phyloP scores from a whole-genome alignment of 2,797 vertebrate species.

The Sebastes alutus region DNA sequence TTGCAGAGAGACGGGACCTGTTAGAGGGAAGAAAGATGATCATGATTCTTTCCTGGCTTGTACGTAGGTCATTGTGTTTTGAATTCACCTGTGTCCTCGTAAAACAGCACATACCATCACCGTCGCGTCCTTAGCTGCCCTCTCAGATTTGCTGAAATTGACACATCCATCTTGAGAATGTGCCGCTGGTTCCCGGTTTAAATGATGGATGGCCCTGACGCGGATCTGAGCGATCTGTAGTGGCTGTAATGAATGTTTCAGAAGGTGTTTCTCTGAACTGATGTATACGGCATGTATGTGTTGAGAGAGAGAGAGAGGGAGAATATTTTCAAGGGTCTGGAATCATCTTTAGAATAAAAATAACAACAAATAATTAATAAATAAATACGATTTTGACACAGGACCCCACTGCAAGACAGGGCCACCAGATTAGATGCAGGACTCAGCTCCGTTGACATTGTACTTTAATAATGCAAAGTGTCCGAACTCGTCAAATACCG shows the following conservation, averaged over 20 bases:
- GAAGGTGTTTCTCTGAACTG: conserved; percentile 8
- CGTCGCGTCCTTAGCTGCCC: background rate
- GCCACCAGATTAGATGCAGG: background rate
- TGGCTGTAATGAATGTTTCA: conserved; percentile 51
- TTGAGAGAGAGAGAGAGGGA: background rate
- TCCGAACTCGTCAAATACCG: background rate
- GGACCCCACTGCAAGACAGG: background rate
- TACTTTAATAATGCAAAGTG: background rate
- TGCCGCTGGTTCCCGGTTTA: conserved; percentile 3
- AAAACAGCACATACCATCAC: background rate
- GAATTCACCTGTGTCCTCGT: background rate
- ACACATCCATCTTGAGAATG: conserved; percentile 48
- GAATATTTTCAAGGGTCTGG: background rate
- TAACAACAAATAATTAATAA: background rate
- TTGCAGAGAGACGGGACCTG: background rate
- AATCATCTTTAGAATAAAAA: background rate
- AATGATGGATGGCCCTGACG: conserved; percentile 42
- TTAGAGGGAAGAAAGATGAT: background rate
- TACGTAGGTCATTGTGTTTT: background rate
- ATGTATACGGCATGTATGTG: background rate
- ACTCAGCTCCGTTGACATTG: background rate
- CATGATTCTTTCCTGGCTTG: background rate
- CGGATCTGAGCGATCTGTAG: conserved; percentile 23
- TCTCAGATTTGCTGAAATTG: conserved; percentile 20
- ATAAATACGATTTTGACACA: background rate